These are phyloP conservation scores for Schizaphis graminum DNA, from an alignment of 2,888 invertebrate species.

Conservation along the genomic window DNA sequence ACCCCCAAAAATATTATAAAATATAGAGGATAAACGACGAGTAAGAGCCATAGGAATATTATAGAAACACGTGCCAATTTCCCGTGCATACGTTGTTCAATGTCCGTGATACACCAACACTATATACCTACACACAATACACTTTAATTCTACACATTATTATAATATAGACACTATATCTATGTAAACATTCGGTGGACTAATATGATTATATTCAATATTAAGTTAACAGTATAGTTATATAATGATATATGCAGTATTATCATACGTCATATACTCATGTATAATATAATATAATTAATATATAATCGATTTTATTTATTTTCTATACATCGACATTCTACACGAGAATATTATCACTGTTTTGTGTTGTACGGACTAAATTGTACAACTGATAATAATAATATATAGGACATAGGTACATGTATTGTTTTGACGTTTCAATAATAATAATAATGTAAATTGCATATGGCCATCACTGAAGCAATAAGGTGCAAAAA, in stretches of 20 bases:
- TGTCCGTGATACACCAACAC: background rate
- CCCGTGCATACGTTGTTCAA: background rate
- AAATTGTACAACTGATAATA: background rate
- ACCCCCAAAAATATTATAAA: no score
- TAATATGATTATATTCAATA: background rate
- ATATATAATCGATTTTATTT: background rate
- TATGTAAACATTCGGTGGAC: background rate
- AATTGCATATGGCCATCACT: background rate
- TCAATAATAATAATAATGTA: background rate
- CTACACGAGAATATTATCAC: background rate
- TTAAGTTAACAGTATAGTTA: background rate
- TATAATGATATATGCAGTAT: background rate
- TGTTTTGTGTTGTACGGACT: background rate
- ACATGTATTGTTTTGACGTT: background rate
- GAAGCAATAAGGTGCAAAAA: background rate
- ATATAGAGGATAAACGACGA: no score
- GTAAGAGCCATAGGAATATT: no score
- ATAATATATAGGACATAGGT: background rate
- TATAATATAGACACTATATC: background rate
- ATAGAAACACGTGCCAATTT: background rate
- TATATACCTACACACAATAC: background rate
- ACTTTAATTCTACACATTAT: background rate
- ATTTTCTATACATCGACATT: background rate
- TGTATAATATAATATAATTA: background rate
- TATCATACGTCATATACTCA: background rate